phyloP scores from a whole-genome alignment of 2,113 vertebrate species.

The Aegotheles bennettii region DNA sequence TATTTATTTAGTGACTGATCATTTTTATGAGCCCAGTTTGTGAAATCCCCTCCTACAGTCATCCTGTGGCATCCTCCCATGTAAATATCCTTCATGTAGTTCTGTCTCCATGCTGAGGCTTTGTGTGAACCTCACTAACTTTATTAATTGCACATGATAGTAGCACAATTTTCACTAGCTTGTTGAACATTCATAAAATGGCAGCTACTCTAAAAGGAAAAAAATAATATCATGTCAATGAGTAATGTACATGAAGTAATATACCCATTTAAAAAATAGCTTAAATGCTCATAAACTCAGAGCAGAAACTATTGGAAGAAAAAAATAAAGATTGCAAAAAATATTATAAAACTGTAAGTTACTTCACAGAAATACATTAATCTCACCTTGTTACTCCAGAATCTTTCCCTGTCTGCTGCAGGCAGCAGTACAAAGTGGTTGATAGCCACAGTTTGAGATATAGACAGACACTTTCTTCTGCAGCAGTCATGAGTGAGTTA shows the following conservation, averaged over 20 bases:
- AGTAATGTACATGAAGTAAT: neutral
- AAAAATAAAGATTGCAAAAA: neutral
- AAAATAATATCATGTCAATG: neutral
- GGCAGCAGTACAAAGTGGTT: constrained; percentile 30
- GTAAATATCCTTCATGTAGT: neutral
- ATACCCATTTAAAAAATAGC: neutral
- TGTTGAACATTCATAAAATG: neutral
- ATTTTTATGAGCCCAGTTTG: neutral
- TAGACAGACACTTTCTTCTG: constrained; percentile 69
- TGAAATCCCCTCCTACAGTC: neutral
- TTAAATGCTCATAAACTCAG: neutral
- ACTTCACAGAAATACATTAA: constrained; percentile 32
- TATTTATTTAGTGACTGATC: neutral
- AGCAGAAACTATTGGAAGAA: neutral
- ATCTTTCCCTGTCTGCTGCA: neutral
- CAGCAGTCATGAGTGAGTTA: constrained; percentile 76
- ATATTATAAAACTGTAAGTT: neutral
- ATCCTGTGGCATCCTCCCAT: neutral
- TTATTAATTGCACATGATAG: neutral
- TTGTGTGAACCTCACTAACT: neutral
- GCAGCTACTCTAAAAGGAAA: neutral
- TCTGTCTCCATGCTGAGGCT: neutral
- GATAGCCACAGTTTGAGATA: constrained; percentile 68
- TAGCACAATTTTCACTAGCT: neutral
- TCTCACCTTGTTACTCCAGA: constrained; percentile 33